Conservation (phyloP, 2,888 invertebrate species). For the Meteorus colon region DNA sequence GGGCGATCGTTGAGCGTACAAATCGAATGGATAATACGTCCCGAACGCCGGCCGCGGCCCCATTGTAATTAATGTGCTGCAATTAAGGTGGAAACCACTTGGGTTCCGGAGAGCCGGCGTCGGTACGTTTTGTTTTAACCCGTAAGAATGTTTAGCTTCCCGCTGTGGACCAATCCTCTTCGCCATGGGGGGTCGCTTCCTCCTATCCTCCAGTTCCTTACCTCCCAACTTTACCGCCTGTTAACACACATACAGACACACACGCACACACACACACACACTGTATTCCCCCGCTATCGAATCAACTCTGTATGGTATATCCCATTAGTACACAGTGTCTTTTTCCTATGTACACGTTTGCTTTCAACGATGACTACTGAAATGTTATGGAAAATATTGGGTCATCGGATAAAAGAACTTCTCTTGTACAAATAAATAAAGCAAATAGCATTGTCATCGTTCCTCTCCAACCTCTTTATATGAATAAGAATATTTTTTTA, state of each 20-base stretch:
- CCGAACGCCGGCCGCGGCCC: slow-evolving; percentile 59
- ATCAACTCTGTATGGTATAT: neutral
- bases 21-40: slow-evolving; percentile 57
- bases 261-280: neutral
- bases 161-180: slow-evolving; percentile 71
- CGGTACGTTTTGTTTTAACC: slow-evolving; percentile 70
- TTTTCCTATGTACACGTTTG: neutral
- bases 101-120: slow-evolving; percentile 61
- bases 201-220: slow-evolving; percentile 44
- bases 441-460: slow-evolving; percentile 33
- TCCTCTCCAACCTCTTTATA: slow-evolving; percentile 3
- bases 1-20: slow-evolving; percentile 46
- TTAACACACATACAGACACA: slow-evolving; percentile 15
- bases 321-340: neutral
- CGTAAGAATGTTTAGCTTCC: slow-evolving; percentile 70
- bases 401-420: slow-evolving; percentile 9
- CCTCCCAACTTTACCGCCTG: neutral
- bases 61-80: slow-evolving; percentile 71
- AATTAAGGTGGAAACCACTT: slow-evolving; percentile 68
- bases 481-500: slow-evolving; percentile 19
- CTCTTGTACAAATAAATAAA: slow-evolving; percentile 33
- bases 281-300: slow-evolving; percentile 1
- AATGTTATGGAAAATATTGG: slow-evolving; percentile 34
- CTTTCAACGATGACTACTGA: slow-evolving; percentile 33
- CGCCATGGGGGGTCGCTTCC: slow-evolving; percentile 68